Conservation (phyloP, 1,140 invertebrate genomes). For the Drosophila malerkotliana region DNA sequence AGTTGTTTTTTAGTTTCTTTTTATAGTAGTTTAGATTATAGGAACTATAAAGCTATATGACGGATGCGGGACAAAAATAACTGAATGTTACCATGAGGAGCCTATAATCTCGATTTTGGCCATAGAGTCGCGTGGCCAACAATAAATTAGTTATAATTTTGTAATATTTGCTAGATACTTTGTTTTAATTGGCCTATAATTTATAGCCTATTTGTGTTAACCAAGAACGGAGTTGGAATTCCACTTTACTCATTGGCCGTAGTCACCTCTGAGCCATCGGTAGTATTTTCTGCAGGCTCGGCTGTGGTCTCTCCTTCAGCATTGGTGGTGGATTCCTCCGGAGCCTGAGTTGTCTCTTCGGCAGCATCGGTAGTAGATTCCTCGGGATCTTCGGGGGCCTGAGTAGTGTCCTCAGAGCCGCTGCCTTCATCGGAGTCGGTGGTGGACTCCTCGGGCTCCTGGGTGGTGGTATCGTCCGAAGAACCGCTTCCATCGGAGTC, state of each 20-base stretch:
- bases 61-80: conserved; percentile 10
- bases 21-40: conserved; percentile 22
- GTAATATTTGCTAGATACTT: not conserved
- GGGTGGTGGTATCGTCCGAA: conserved; percentile 1
- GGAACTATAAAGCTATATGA: conserved; percentile 29
- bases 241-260: not conserved
- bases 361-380: conserved; percentile 16
- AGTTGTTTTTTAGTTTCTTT: conserved; percentile 2
- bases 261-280: not conserved
- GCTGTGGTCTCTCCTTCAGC: not conserved
- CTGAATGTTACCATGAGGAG: conserved; percentile 6
- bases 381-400: conserved; percentile 23
- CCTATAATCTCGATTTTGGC: conserved; percentile 4
- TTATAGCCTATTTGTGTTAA: not conserved
- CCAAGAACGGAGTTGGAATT: not conserved
- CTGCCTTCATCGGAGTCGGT: conserved; percentile 9
- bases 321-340: conserved; percentile 8
- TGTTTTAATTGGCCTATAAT: not conserved
- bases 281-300: not conserved
- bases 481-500: conserved; percentile 19
- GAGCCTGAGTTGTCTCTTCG: conserved; percentile 5
- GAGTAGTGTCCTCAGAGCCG: conserved; percentile 23
- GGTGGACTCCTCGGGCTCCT: conserved; percentile 10
- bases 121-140: not conserved
- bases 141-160: conserved; percentile 24